phyloP scores from a whole-genome alignment of 2,888 invertebrate genomes.

The Drosophila diplacantha region DNA sequence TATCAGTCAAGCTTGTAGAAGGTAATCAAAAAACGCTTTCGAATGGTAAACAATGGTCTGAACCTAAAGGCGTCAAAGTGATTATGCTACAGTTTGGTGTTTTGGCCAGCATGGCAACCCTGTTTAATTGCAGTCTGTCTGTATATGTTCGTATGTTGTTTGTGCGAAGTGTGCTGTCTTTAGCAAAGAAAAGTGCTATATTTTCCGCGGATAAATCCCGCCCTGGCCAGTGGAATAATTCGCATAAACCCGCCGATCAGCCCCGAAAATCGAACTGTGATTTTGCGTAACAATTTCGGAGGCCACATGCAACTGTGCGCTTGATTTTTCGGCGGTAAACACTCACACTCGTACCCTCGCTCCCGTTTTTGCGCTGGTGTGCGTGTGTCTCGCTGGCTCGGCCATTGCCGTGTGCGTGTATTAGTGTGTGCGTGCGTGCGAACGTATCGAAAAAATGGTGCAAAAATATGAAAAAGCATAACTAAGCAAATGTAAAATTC shows the following conservation, averaged over 20 bases:
- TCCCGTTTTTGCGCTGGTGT: slow-evolving; percentile 44
- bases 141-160: slow-evolving; percentile 71
- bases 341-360: slow-evolving; percentile 68
- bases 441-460: slow-evolving; percentile 76
- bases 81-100: background rate
- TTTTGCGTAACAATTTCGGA: slow-evolving; percentile 62
- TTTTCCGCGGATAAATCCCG: slow-evolving; percentile 9
- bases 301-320: slow-evolving; percentile 72
- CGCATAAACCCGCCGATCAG: slow-evolving; percentile 3
- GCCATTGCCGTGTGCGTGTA: slow-evolving; percentile 42
- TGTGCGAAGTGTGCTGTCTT: slow-evolving; percentile 66
- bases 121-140: slow-evolving; percentile 72
- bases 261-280: slow-evolving; percentile 24
- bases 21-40: background rate
- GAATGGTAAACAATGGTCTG: background rate
- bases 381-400: slow-evolving; percentile 51
- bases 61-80: background rate
- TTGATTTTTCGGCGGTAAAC: slow-evolving; percentile 72
- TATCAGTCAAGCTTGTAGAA: too few relatives aligned
- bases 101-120: slow-evolving; percentile 57
- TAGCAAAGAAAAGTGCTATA: slow-evolving; percentile 45
- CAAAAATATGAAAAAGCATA: slow-evolving; percentile 73
- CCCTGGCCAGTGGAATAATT: slow-evolving; percentile 20
- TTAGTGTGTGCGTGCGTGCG: slow-evolving; percentile 60
- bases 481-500: slow-evolving; percentile 61